Percentiles rank a stretch among this genome's conserved stretches.
Evolutionary conservation across 23 tunicate genomes (phyloP).

Genomic region (Ascidia mentula): DNA sequence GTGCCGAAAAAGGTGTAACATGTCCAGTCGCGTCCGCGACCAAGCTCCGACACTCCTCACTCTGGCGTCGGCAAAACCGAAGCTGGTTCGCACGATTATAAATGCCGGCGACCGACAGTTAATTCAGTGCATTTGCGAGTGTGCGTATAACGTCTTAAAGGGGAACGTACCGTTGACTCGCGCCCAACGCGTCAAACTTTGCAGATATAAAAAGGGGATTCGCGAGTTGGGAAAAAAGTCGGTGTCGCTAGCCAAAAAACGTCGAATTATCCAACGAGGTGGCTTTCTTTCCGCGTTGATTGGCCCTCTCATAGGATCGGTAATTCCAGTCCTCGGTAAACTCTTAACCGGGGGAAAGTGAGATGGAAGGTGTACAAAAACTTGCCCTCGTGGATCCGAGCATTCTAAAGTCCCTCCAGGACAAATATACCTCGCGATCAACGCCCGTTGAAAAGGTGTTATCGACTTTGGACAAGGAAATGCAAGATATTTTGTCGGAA

Average conservation of each 20-base stretch:
- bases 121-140: background rate
- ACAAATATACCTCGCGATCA: background rate
- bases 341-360: background rate
- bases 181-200: background rate
- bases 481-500: background rate
- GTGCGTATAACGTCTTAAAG: background rate
- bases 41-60: background rate
- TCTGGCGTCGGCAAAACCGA: background rate
- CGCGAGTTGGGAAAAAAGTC: background rate
- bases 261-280: background rate
- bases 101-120: background rate
- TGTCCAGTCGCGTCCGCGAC: background rate
- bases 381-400: slow-evolving; percentile 1
- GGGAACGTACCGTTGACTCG: background rate
- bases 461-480: background rate
- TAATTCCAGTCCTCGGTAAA: background rate
- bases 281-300: background rate
- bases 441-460: background rate
- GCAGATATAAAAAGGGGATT: background rate
- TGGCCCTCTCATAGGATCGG: background rate
- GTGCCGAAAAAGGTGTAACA: background rate
- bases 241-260: background rate
- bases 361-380: background rate
- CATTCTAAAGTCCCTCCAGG: background rate
- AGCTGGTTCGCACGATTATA: background rate